A percentile compares a stretch with the other conserved stretches of the same genome.
These are phyloP conservation scores for Tridacna crocea DNA, from an alignment of 2,888 invertebrate genomes.

Conservation along the genomic window DNA sequence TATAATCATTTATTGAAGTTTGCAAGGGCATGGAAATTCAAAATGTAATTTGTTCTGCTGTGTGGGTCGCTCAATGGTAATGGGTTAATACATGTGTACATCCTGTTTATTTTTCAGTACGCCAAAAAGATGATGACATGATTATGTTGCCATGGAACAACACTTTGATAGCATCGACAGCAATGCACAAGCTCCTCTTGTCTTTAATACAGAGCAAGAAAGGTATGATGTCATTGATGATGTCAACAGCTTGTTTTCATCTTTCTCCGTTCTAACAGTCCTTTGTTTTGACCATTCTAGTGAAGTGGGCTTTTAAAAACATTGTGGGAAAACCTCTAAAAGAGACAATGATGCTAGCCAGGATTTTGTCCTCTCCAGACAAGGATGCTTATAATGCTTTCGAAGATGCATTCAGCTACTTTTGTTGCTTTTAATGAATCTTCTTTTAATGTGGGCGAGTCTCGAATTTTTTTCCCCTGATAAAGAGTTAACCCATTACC, in stretches of 20 bases:
- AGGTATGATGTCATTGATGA: not conserved
- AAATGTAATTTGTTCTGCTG: no score
- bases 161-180: slow-evolving; percentile 27
- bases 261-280: not conserved
- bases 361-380: not conserved
- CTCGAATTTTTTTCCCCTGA: no score
- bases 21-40: no score
- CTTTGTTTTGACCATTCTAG: not conserved
- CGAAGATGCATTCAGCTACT: no score
- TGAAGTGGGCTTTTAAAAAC: not conserved
- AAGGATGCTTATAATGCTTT: no score
- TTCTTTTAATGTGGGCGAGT: no score
- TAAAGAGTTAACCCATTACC: no score
- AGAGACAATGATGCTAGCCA: not conserved
- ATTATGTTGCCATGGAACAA: slow-evolving; percentile 24
- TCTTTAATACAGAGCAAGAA: slow-evolving; percentile 32
- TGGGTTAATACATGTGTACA: no score
- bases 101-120: no score
- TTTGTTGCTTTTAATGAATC: no score
- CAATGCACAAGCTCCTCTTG: slow-evolving; percentile 34
- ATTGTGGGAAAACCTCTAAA: not conserved
- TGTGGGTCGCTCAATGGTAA: no score
- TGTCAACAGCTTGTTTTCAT: not conserved
- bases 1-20: no score
- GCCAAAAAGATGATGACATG: not conserved